A percentile compares a stretch with the other conserved stretches of the same genome.
Evolutionary conservation across 2,888 invertebrate genomes (phyloP).

Genomic region (Pollenia angustigena): DNA sequence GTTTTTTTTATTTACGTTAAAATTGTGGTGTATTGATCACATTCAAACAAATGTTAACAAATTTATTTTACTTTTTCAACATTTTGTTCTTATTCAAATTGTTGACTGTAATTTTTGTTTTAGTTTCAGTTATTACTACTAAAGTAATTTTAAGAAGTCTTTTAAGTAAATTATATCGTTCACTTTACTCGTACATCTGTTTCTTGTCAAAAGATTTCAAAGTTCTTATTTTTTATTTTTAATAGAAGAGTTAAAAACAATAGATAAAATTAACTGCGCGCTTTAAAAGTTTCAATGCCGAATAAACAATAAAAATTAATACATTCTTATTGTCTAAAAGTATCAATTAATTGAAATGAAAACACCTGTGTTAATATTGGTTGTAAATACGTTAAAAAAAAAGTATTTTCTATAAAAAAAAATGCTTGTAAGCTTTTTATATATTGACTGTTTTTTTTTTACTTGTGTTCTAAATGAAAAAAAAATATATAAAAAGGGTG

Average conservation of each 20-base stretch:
- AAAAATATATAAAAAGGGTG: no score
- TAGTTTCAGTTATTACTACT: constrained; percentile 30
- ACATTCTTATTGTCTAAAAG: constrained; percentile 25
- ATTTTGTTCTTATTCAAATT: not conserved
- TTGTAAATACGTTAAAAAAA: not conserved
- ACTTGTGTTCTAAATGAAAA: no score
- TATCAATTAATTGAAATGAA: constrained; percentile 18
- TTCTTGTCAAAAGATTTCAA: constrained; percentile 31
- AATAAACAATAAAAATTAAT: not conserved
- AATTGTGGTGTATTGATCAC: constrained; percentile 47
- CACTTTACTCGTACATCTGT: constrained; percentile 27
- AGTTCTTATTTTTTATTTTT: constrained; percentile 9
- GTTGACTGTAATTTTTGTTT: not conserved
- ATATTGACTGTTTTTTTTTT: no score
- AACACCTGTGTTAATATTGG: constrained; percentile 5
- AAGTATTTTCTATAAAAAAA: not conserved
- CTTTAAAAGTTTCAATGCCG: constrained; percentile 3
- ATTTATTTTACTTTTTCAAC: constrained; percentile 45
- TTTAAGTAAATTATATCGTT: constrained; percentile 34
- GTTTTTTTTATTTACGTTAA: not conserved
- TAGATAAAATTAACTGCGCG: constrained; percentile 4
- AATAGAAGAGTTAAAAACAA: constrained; percentile 15
- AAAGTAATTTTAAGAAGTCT: constrained; percentile 38
- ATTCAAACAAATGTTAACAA: constrained; percentile 60
- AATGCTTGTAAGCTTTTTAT: no score